Percentiles rank a stretch among this genome's conserved stretches.
Evolutionary conservation across 2,888 invertebrate genomes (phyloP).

Genomic region (Fragum sueziense): DNA sequence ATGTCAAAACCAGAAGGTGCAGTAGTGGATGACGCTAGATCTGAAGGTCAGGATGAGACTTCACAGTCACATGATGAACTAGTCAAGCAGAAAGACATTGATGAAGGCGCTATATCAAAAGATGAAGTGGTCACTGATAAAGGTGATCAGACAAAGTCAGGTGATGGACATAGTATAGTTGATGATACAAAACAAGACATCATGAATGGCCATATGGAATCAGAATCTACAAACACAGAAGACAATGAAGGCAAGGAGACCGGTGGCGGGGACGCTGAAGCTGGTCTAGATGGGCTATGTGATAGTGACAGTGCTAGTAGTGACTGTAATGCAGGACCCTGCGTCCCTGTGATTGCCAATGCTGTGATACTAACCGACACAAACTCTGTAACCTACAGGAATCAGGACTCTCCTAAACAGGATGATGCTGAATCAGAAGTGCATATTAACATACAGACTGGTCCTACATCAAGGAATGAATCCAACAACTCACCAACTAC

Average conservation of each 20-base stretch:
- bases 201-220: neutral
- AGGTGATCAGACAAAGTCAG: neutral
- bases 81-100: no score
- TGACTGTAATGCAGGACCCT: neutral
- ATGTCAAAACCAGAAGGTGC: conserved; percentile 2
- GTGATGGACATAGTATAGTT: neutral
- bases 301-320: conserved; percentile 1
- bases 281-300: neutral
- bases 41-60: neutral
- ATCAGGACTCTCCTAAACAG: conserved; percentile 1
- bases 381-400: neutral
- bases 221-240: neutral
- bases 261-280: neutral
- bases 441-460: conserved; percentile 21
- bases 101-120: neutral
- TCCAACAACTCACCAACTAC: conserved; percentile 1
- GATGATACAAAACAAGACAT: neutral
- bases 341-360: conserved; percentile 1
- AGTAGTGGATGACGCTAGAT: neutral
- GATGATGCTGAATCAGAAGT: conserved; percentile 3
- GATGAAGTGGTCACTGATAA: neutral
- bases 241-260: neutral
- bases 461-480: neutral
- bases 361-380: conserved; percentile 18
- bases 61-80: neutral